Base-by-base conservation (phyloP, 2,797 vertebrate species). In the Hoplostethus atlanticus region DNA sequence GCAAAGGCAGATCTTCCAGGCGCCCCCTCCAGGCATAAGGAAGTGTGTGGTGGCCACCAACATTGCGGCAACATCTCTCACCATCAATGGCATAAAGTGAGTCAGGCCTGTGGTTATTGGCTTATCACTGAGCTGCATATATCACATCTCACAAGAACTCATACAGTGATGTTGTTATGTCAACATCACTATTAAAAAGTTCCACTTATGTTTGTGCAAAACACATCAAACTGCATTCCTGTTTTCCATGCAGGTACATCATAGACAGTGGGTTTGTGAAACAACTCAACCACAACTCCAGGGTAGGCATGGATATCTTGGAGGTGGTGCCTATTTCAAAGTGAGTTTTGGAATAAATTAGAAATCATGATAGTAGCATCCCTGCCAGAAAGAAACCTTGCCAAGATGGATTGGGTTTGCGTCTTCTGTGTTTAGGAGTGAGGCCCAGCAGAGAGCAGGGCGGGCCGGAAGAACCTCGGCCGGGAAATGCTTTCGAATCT, bases 201-300 rank as follows among this genome's bases (percentile, higher is more conserved):
- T 25, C 11, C 25, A 30, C 50, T 54, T 31, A 11, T 31, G 47
- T 2, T 9, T 42, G 28, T 59, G 3, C 13, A 36, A 62, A 58
- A 21, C 5, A 8, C 8, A 7, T 55, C 1, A n/a, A 15, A 1
- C 2, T 21, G 0, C 7, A 6, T 0, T 52, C 51, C 0, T 70
- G 17, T 59, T 51, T 40, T 70, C 61, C 44, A 10, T 79, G 11
- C 83, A 99, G 98, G 46, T 99, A 98, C 5, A 97, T 99, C 16
- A 93, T 99, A 42, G 98, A 99, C 66, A 97, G 98, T 65, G 98
- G 98, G 17, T 99, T 99, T 91, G 98, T 99, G 83, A 99, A 99
- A 85, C 98, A 99, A 81, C 88, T 99, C 73, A 98, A 96, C 91
- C 97, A 99, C 84, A 98, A 99, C 71, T 97, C 97, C 0, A 94